Evolutionary conservation across 2,113 vertebrate genomes (phyloP).

Genomic region (Verasper variegatus): DNA sequence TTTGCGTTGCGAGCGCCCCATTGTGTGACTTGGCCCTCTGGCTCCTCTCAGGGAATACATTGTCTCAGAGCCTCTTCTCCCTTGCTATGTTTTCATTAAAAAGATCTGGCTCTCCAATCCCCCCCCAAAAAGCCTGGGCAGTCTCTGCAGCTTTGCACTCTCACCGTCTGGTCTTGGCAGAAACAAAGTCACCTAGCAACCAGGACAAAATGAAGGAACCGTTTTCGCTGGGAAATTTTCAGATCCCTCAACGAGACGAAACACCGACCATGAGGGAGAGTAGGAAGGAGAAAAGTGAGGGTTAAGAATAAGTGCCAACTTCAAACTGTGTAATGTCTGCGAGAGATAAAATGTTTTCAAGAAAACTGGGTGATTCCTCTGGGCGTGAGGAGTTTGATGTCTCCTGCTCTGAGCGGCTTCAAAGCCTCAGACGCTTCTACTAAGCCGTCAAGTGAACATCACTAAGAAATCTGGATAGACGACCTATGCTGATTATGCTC

Average conservation of each 20-base stretch:
- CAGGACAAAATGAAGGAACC: conserved; percentile 46
- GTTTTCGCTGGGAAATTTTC: conserved; percentile 42
- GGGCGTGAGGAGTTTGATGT: conserved; percentile 52
- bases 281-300: conserved; percentile 31
- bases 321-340: conserved; percentile 45
- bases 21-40: conserved; percentile 57
- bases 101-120: conserved; percentile 46
- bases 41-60: conserved; percentile 60
- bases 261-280: conserved; percentile 14
- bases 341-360: conserved; percentile 37
- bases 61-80: conserved; percentile 64
- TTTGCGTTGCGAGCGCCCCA: conserved; percentile 51
- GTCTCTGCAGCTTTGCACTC: conserved; percentile 58
- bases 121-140: conserved; percentile 33
- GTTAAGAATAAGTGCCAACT: conserved; percentile 37
- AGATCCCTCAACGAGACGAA: conserved; percentile 33
- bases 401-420: conserved; percentile 44
- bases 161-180: conserved; percentile 56
- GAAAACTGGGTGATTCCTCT: conserved; percentile 49
- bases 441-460: conserved; percentile 44
- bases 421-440: conserved; percentile 38
- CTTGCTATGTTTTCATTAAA: conserved; percentile 79
- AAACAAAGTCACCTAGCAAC: conserved; percentile 82
- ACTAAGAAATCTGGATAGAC: conserved; percentile 33
- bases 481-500: conserved; percentile 28